A percentile compares a stretch with the other conserved stretches of the same genome.
phyloP scores from a whole-genome alignment of 23 tunicate species.

The Diplosoma virens region DNA sequence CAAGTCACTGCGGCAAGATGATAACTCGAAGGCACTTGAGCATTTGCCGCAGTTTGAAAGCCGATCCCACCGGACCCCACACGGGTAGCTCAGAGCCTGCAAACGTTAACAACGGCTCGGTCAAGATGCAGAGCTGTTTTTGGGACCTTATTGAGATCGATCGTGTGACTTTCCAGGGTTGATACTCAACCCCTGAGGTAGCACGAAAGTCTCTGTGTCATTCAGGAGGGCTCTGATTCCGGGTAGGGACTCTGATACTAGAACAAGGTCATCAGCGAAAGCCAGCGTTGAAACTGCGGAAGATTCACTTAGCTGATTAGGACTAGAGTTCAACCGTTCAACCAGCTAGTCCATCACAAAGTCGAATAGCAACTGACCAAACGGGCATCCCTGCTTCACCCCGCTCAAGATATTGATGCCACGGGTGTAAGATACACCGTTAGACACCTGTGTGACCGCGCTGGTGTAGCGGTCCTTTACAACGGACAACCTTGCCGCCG shows the following conservation, averaged over 20 bases:
- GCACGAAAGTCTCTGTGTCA: background rate
- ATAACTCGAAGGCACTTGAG: too few species aligned
- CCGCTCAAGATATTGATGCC: background rate
- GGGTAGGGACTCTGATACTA: background rate
- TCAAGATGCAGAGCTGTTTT: background rate
- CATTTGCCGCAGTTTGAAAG: too few species aligned
- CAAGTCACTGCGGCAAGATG: too few species aligned
- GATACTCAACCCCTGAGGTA: background rate
- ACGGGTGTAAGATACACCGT: background rate
- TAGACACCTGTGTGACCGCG: background rate
- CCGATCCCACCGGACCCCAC: background rate
- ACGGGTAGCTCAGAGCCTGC: too few species aligned
- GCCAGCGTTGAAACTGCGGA: background rate
- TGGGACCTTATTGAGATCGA: too few species aligned
- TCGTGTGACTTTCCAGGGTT: constrained; percentile 1
- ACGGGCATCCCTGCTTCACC: constrained; percentile 21
- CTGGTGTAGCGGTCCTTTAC: background rate
- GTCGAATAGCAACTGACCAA: background rate
- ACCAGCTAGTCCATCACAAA: constrained; percentile 9
- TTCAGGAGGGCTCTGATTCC: background rate
- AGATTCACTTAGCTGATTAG: background rate
- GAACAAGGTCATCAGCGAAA: background rate
- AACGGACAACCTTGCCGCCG: background rate
- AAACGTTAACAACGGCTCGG: too few species aligned
- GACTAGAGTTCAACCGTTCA: background rate